phyloP scores from a whole-genome alignment of 2,797 vertebrate genomes.

The Eulemur rubriventer region DNA sequence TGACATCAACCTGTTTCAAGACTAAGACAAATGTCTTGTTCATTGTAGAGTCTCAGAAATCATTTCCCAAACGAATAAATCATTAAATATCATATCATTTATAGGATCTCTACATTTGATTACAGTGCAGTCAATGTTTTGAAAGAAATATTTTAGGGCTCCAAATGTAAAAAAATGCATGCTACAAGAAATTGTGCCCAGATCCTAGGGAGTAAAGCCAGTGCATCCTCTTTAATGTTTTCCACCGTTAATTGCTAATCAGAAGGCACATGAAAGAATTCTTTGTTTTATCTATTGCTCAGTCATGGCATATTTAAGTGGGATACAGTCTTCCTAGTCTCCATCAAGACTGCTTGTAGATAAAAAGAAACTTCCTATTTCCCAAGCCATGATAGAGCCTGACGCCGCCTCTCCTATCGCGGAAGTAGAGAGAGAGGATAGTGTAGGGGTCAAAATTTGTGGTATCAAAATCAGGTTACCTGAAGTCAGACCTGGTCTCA shows the following conservation, averaged over 20 bases:
- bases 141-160: constrained; percentile 25
- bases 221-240: not conserved
- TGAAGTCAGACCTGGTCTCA: not conserved
- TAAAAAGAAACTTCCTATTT: not conserved
- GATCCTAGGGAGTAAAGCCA: not conserved
- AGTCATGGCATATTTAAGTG: not conserved
- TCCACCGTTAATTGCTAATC: not conserved
- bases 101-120: not conserved
- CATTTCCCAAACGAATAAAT: not conserved
- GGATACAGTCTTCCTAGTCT: not conserved
- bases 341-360: not conserved
- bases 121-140: not conserved
- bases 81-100: not conserved
- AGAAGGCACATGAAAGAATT: not conserved
- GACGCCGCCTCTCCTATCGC: not conserved
- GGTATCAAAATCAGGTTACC: not conserved
- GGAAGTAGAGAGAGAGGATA: not conserved
- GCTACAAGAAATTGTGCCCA: constrained; percentile 17
- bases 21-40: constrained; percentile 22
- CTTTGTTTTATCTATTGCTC: not conserved
- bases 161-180: constrained; percentile 29
- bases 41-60: constrained; percentile 14
- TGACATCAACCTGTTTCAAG: constrained; percentile 16
- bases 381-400: not conserved
- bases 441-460: not conserved